Conservation (phyloP, 2,797 vertebrate species). For the Lophotriccus pileatus region DNA sequence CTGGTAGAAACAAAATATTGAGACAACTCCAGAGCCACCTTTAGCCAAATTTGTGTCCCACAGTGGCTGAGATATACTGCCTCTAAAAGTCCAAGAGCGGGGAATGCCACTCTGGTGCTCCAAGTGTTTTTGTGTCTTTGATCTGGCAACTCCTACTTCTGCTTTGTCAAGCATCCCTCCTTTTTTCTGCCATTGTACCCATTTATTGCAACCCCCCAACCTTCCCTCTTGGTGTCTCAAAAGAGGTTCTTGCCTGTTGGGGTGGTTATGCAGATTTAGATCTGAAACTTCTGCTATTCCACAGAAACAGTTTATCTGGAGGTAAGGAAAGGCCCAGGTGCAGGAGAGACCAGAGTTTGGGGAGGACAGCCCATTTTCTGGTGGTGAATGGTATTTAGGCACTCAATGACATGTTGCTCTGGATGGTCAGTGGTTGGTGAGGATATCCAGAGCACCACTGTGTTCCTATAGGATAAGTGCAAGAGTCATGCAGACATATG, state of each 20-base stretch:
- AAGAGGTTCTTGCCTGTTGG: not conserved
- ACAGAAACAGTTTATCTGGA: not conserved
- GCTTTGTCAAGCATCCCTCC: not conserved
- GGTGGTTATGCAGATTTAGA: not conserved
- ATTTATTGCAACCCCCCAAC: not conserved
- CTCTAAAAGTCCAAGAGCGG: not conserved
- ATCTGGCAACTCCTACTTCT: not conserved
- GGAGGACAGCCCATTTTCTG: not conserved
- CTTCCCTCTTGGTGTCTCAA: accelerated
- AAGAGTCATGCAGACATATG: not conserved
- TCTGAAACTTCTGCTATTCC: not conserved
- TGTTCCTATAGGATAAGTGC: not conserved
- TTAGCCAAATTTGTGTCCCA: not conserved
- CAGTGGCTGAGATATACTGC: not conserved
- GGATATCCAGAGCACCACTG: not conserved
- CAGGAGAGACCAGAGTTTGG: not conserved
- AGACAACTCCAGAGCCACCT: not conserved
- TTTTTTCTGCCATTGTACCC: not conserved
- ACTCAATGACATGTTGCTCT: not conserved
- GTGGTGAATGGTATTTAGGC: not conserved
- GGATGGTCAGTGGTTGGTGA: not conserved
- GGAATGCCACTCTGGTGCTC: not conserved
- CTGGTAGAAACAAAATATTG: not conserved
- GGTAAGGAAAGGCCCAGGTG: not conserved
- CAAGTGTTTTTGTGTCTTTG: not conserved